Conservation (phyloP, 2,113 vertebrate genomes). For the Proterorhinus semilunaris region DNA sequence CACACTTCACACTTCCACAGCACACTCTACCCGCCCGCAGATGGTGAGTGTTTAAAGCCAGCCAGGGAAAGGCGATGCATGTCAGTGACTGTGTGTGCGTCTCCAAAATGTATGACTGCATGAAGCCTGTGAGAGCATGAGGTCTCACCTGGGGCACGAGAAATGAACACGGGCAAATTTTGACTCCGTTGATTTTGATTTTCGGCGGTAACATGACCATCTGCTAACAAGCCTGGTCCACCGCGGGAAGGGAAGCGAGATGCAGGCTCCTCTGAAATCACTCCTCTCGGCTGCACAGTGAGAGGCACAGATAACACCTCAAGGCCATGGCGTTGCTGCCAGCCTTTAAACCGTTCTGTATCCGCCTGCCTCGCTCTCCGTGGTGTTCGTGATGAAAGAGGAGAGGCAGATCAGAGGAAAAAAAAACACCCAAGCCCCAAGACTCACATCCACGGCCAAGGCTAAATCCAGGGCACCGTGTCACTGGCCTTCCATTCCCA, state of each 20-base stretch:
- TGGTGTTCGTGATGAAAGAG: conserved; percentile 58
- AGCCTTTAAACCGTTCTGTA: conserved; percentile 61
- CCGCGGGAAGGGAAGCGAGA: conserved; percentile 33
- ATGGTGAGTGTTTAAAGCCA: conserved; percentile 68
- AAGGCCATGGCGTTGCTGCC: conserved; percentile 68
- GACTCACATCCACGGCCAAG: conserved; percentile 52
- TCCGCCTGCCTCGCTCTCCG: conserved; percentile 57
- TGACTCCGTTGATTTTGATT: conserved; percentile 82
- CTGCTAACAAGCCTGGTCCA: conserved; percentile 79
- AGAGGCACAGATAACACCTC: conserved; percentile 73
- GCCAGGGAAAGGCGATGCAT: conserved; percentile 47
- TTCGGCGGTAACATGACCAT: conserved; percentile 81
- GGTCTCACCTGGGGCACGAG: conserved; percentile 78
- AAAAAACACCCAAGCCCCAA: conserved; percentile 57
- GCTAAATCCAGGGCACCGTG: conserved; percentile 47
- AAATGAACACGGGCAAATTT: conserved; percentile 82
- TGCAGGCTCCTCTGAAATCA: conserved; percentile 52
- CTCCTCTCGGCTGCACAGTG: conserved; percentile 55
- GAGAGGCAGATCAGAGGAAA: conserved; percentile 59
- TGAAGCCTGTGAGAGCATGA: conserved; percentile 30
- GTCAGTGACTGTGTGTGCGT: conserved; percentile 28
- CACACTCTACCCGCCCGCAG: conserved; percentile 65
- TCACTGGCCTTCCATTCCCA: conserved; percentile 44
- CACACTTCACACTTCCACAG: conserved; percentile 65
- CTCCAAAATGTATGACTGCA: conserved; percentile 23